Evolutionary conservation across 1,140 invertebrate genomes (phyloP), one percentile per base, ranked within the genome.

Genomic region (Diploscapter pachys): DNA sequence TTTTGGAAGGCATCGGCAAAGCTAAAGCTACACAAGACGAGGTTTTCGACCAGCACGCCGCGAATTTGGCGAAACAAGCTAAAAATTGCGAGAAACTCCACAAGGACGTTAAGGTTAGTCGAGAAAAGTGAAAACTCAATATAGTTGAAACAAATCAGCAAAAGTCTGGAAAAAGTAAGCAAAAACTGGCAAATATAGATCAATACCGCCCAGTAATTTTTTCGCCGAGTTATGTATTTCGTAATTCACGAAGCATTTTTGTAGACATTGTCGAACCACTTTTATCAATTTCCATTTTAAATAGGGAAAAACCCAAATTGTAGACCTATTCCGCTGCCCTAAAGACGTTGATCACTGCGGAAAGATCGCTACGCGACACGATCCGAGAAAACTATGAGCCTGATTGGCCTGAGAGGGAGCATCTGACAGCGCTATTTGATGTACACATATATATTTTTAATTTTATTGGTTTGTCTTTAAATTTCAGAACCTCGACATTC

Each of bases 21-120:
- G 74, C 77, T 52, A 77, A 78, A 54, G 70, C 75, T 4, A 78
- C 77, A 0, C 77, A 78, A 55, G 77, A 78, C 50, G 77, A 78
- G 52, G 73, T 77, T 6, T 78, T 78, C 56, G 77, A 78, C 62
- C 63, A 59, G 13, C 77, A 78, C 63, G 74, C 77, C 4, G 70
- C 74, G 4, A 78, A 78, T 70, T 51, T 78, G 74, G 11, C 48
- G 6, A 78, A 78, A 61, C 77, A 78, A 53, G 68, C 78, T 50
- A 78, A 78, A 61, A 48, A 68, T 8, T 65, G 73, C 49, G 77
- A 78, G 54, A 76, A 65, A 57, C 65, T 78, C 48, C 77, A 78
- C 63, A 71, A 76, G 48, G 77, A 78, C 63, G 55, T 78, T 4
- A 78, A 78, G 77, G 69, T 77, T 11, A 64, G 74, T 13, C 5